phyloP scores from a whole-genome alignment of 2,797 vertebrate genomes.

The Oreortyx pictus region DNA sequence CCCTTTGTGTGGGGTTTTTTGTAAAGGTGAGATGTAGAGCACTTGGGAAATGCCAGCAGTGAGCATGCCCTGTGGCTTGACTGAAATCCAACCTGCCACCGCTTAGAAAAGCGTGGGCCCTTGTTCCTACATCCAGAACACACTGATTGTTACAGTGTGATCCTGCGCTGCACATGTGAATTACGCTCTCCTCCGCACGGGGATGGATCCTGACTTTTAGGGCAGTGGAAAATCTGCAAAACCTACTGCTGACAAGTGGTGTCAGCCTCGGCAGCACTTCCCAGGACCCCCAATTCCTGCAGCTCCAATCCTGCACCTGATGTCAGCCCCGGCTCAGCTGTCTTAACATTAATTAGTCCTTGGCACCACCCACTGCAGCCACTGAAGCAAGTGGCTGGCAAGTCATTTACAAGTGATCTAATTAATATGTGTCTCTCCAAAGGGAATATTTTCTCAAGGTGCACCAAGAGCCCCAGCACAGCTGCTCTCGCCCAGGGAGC shows the following conservation, averaged over 20 bases:
- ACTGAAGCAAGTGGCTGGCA: not conserved
- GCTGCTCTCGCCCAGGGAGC: not conserved
- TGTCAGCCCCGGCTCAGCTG: not conserved
- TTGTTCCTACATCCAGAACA: slow-evolving; percentile 22
- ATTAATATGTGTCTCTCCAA: slow-evolving; percentile 30
- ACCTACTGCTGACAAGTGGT: not conserved
- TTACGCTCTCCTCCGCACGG: not conserved
- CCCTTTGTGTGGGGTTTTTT: not conserved
- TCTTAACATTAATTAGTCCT: slow-evolving; percentile 37
- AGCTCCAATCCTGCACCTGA: not conserved
- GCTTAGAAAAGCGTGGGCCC: not conserved
- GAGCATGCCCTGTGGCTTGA: not conserved
- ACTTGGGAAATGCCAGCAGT: not conserved
- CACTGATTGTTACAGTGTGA: slow-evolving; percentile 9
- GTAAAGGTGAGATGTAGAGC: not conserved
- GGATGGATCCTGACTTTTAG: not conserved
- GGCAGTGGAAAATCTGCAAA: not conserved
- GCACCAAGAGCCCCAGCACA: not conserved
- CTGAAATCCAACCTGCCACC: slow-evolving; percentile 33
- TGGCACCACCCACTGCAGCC: slow-evolving; percentile 5
- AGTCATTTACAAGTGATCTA: not conserved
- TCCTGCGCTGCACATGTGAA: not conserved
- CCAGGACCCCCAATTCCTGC: not conserved
- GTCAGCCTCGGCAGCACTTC: not conserved
- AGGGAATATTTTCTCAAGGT: not conserved